phyloP scores from a whole-genome alignment of 2,113 vertebrate species.

The Nycticorax nycticorax region DNA sequence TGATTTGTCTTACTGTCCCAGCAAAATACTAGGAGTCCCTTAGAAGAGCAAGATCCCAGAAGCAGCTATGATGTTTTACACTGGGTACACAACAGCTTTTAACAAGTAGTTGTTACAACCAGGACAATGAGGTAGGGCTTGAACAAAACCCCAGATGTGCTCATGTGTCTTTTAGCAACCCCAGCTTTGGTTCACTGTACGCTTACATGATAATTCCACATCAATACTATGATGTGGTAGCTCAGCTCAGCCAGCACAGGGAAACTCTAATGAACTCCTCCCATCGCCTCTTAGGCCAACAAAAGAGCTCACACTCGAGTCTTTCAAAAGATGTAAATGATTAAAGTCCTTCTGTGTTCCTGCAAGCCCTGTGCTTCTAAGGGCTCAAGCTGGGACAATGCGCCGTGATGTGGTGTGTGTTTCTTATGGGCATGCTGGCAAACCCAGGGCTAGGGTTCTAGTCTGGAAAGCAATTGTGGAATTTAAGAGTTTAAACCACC shows the following conservation, averaged over 20 bases:
- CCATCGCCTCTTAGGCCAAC: not conserved
- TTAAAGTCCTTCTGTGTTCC: not conserved
- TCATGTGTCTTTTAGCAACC: not conserved
- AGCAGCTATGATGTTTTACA: not conserved
- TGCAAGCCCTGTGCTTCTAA: not conserved
- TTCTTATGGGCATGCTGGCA: not conserved
- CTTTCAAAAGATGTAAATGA: not conserved
- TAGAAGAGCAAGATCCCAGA: not conserved
- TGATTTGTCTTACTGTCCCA: not conserved
- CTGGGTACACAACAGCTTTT: not conserved
- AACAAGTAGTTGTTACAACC: not conserved
- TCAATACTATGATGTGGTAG: not conserved
- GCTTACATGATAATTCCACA: not conserved
- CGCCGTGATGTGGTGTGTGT: not conserved
- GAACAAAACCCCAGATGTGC: not conserved
- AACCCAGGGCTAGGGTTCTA: not conserved
- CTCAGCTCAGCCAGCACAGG: not conserved
- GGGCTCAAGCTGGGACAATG: not conserved
- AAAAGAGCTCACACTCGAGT: not conserved
- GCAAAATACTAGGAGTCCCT: not conserved
- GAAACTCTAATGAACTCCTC: not conserved
- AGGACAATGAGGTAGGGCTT: not conserved
- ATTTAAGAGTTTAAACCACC: not conserved
- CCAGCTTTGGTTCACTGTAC: not conserved
- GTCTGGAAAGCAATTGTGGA: not conserved